phyloP scores from a whole-genome alignment of 1,140 invertebrate genomes.

The Panagrolaimus sp. region DNA sequence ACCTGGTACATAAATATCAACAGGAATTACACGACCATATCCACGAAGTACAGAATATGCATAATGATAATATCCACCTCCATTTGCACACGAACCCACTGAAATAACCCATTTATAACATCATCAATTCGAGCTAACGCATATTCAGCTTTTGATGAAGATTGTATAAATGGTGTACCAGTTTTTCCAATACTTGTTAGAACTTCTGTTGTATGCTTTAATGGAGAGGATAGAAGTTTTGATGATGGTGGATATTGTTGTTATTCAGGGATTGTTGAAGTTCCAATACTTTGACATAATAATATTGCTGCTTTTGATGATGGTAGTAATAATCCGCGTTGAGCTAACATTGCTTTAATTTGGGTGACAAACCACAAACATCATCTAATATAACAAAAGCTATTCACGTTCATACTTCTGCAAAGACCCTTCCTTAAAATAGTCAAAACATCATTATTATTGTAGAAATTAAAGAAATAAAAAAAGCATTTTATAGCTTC shows the following conservation, averaged over 20 bases:
- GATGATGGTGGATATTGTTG: neutral
- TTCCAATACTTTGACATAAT: too few relatives aligned
- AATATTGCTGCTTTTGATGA: too few relatives aligned
- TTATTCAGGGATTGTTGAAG: too few relatives aligned
- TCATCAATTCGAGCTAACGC: conserved; percentile 74
- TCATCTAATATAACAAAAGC: too few relatives aligned
- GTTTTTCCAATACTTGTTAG: conserved; percentile 28
- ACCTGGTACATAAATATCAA: conserved; percentile 87
- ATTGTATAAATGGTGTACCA: conserved; percentile 50
- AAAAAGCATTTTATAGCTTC: too few relatives aligned
- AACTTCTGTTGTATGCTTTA: neutral
- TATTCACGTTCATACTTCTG: too few relatives aligned
- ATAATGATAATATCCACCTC: conserved; percentile 97
- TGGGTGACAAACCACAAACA: too few relatives aligned
- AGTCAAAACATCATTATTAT: too few relatives aligned
- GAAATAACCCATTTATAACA: conserved; percentile 90
- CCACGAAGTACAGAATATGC: conserved; percentile 94
- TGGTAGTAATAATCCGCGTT: too few relatives aligned
- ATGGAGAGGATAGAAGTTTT: neutral
- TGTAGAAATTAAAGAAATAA: too few relatives aligned
- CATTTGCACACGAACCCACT: conserved; percentile 98
- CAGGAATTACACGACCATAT: conserved; percentile 92
- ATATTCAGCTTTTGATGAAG: conserved; percentile 61
- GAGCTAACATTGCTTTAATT: too few relatives aligned
- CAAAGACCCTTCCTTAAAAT: too few relatives aligned